Percentiles rank a stretch among this genome's conserved stretches.
Conservation (phyloP, 2,113 vertebrate genomes). For the Phoxinus phoxinus region DNA sequence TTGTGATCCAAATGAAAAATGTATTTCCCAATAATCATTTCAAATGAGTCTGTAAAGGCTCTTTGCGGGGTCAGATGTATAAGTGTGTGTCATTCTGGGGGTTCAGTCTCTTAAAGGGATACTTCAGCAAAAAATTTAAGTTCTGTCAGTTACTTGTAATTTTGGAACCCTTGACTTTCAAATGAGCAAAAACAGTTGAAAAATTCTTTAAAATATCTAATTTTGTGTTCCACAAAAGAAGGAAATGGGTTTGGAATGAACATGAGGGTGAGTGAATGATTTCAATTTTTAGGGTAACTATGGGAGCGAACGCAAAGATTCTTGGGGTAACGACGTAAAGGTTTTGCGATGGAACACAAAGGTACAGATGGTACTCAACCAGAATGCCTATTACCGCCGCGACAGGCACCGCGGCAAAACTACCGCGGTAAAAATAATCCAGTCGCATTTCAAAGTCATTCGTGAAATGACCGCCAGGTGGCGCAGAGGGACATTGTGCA, state of each 20-base stretch:
- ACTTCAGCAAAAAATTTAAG: neutral
- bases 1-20: constrained; percentile 68
- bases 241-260: neutral
- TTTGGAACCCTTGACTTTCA: neutral
- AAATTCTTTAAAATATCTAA: neutral
- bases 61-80: constrained; percentile 3
- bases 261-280: neutral
- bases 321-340: no score
- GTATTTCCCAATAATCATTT: constrained; percentile 54
- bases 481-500: no score
- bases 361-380: no score
- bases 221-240: neutral
- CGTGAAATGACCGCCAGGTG: no score
- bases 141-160: neutral
- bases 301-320: neutral
- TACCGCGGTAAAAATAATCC: no score
- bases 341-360: no score
- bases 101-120: neutral
- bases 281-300: neutral
- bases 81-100: neutral
- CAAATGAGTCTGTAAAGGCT: constrained; percentile 39
- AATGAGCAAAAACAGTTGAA: neutral
- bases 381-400: no score
- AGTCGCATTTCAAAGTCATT: no score
- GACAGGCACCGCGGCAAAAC: no score